A percentile compares a stretch with the other conserved stretches of the same genome.
Evolutionary conservation across 2,888 invertebrate genomes (phyloP).

Genomic region (Polymixis flavicincta): DNA sequence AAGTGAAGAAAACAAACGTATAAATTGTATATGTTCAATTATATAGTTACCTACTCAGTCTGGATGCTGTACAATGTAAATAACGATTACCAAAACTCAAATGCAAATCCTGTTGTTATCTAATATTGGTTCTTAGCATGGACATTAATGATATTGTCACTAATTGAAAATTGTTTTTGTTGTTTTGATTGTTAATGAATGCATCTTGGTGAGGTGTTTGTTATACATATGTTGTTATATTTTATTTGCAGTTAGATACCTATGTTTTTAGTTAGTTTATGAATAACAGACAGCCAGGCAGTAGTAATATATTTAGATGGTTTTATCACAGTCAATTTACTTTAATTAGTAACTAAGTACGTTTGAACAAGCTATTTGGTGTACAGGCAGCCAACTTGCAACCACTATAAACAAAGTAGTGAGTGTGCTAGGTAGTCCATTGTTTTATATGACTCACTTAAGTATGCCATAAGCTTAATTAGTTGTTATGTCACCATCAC

Average conservation of each 20-base stretch:
- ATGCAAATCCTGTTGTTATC: constrained; percentile 12
- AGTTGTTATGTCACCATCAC: background rate
- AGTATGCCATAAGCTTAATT: too few relatives aligned
- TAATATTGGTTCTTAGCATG: background rate
- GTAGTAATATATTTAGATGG: background rate
- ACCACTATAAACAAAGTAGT: background rate
- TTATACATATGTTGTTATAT: too few relatives aligned
- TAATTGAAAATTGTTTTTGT: background rate
- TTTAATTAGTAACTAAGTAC: background rate
- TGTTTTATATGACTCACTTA: background rate
- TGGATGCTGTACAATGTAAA: constrained; percentile 26
- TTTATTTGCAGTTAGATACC: too few relatives aligned
- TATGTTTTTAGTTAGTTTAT: background rate
- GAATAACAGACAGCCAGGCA: background rate
- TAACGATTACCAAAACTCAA: constrained; percentile 8
- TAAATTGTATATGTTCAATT: constrained; percentile 8
- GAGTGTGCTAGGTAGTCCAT: background rate
- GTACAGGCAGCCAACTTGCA: background rate
- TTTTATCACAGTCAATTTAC: background rate
- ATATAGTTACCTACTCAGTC: background rate
- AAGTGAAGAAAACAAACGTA: constrained; percentile 45
- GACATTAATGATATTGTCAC: background rate
- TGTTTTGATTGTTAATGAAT: background rate
- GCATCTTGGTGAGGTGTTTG: background rate
- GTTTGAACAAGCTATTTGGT: background rate